These are phyloP conservation scores for Ophioderma brevispina DNA, from an alignment of 35 echinoderm and acorn worm species.

Conservation along the genomic window DNA sequence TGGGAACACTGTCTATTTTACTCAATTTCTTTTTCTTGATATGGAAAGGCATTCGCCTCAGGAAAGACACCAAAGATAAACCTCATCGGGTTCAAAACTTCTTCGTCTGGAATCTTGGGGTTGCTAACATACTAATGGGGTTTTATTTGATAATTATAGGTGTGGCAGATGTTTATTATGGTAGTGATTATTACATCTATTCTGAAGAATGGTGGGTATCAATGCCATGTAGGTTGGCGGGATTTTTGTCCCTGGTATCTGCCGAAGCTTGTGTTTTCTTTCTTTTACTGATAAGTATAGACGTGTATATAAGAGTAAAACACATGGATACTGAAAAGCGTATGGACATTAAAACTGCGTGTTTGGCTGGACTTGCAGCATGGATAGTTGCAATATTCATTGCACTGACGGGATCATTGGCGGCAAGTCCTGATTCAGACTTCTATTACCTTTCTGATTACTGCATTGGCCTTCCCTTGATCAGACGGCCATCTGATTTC, in stretches of 20 bases:
- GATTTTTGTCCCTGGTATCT: slow-evolving; percentile 28
- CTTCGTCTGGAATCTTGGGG: background rate
- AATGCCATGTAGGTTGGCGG: slow-evolving; percentile 13
- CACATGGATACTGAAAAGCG: background rate
- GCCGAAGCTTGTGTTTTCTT: slow-evolving; percentile 53
- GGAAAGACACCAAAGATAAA: background rate
- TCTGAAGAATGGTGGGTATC: slow-evolving; percentile 18
- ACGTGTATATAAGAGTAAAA: background rate
- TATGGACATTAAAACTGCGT: background rate
- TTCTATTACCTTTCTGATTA: background rate
- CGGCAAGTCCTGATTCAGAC: background rate
- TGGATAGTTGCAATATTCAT: background rate
- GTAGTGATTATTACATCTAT: slow-evolving; percentile 24
- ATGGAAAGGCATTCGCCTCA: background rate
- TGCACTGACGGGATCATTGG: background rate
- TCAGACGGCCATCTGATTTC: background rate
- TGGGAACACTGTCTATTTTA: background rate
- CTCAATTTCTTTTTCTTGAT: background rate
- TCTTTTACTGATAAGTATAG: slow-evolving; percentile 40
- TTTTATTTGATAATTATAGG: slow-evolving; percentile 37
- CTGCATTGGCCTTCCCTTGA: background rate
- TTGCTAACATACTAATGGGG: slow-evolving; percentile 31
- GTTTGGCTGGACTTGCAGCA: background rate
- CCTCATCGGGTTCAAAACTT: background rate
- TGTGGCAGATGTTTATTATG: slow-evolving; percentile 26